Evolutionary conservation across 1,140 invertebrate species (phyloP).

Genomic region (Drosophila kepulauana): DNA sequence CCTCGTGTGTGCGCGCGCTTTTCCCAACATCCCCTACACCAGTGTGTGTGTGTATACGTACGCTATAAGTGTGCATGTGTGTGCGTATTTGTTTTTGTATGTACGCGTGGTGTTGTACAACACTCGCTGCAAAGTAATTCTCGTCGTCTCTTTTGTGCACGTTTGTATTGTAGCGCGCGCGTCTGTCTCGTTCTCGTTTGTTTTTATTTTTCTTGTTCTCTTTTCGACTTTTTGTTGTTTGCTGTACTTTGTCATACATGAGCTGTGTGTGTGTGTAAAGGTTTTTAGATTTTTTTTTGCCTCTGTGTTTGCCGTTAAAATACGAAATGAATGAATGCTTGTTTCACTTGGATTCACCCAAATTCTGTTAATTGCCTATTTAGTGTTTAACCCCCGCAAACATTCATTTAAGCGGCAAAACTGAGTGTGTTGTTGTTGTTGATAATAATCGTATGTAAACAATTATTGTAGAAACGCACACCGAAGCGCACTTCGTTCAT

Average conservation of each 20-base stretch:
- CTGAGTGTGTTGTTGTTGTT: too few relatives aligned
- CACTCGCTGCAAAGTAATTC: constrained; percentile 61
- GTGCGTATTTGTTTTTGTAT: constrained; percentile 47
- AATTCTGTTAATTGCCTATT: constrained; percentile 5
- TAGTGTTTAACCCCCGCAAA: background rate
- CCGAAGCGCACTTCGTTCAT: constrained; percentile 79
- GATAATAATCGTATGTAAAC: constrained; percentile 33
- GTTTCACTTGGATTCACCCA: constrained; percentile 20
- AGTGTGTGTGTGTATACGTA: constrained; percentile 23
- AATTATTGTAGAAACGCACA: constrained; percentile 72
- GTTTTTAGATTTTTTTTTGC: background rate
- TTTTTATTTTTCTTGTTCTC: constrained; percentile 81
- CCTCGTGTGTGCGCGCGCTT: constrained; percentile 82
- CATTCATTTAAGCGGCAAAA: constrained; percentile 7
- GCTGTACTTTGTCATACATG: constrained; percentile 76
- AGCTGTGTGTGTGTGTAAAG: constrained; percentile 11
- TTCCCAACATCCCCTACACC: constrained; percentile 58
- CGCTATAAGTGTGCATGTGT: constrained; percentile 27
- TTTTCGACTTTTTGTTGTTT: constrained; percentile 82
- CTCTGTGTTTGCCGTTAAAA: constrained; percentile 40
- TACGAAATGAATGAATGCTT: constrained; percentile 23
- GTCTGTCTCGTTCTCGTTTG: constrained; percentile 71
- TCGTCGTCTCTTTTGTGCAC: constrained; percentile 61
- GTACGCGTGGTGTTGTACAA: constrained; percentile 31
- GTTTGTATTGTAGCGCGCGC: constrained; percentile 66